Evolutionary conservation across 1,140 invertebrate species (phyloP).

Genomic region (Diorhabda carinulata): DNA sequence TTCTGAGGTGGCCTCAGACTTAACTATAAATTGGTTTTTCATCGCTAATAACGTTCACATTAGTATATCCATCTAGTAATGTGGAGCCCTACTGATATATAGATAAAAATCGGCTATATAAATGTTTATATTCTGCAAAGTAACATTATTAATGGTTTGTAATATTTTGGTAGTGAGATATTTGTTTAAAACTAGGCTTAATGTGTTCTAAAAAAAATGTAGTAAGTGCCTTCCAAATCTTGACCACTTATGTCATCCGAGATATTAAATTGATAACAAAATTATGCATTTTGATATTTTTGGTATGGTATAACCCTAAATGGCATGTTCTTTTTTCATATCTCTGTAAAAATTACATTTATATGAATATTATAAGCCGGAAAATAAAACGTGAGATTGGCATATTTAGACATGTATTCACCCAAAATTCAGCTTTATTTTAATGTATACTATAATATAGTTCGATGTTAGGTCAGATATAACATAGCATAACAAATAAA

Average conservation of each 20-base stretch:
- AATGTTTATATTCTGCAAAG: too few species aligned
- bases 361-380: conserved; percentile 37
- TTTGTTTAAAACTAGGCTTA: conserved; percentile 43
- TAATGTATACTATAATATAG: conserved; percentile 45
- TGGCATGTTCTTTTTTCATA: conserved; percentile 49
- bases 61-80: too few species aligned
- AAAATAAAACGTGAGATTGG: conserved; percentile 42
- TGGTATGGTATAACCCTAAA: conserved; percentile 45
- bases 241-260: conserved; percentile 48
- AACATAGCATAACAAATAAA: conserved; percentile 42
- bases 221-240: conserved; percentile 49
- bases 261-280: conserved; percentile 45
- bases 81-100: too few species aligned
- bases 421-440: conserved; percentile 45
- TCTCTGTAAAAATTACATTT: conserved; percentile 44
- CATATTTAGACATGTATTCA: conserved; percentile 41
- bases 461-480: conserved; percentile 49
- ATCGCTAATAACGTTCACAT: too few species aligned
- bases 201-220: conserved; percentile 49
- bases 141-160: not conserved
- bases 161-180: conserved; percentile 10
- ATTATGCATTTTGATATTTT: conserved; percentile 44
- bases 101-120: too few species aligned
- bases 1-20: too few species aligned
- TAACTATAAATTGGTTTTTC: too few species aligned